Base-by-base conservation (phyloP, 2,113 vertebrate genomes). In the Rhinichthys klamathensis region DNA sequence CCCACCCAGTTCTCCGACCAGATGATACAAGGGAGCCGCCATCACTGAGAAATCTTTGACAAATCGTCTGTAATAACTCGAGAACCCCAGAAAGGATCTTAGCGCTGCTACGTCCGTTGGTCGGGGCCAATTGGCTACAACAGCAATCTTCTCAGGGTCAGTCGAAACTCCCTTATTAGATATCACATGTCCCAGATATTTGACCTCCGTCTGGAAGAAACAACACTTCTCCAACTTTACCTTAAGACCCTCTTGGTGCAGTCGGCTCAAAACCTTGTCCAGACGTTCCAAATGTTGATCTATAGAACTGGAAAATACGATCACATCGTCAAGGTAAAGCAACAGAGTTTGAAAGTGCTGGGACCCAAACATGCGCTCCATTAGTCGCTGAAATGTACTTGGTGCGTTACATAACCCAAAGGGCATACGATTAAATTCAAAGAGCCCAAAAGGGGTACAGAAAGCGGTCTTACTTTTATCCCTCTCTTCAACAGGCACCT, bases 171-270 rank as follows among this genome's bases (percentile, higher is more conserved):
- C 38, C 4, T 61, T 4, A 6, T 25, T 65, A 3, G 78, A 80
- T 18, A 80, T 80, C 8, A 80, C 60, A 46, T 65, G 60, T n/a
- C 78, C 58, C 56, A 80, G 4, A 6, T 80, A 80, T 4, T 35
- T 65, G 6, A 80, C 78, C 61, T 80, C 78, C 1, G 12, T n/a
- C 23, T 30, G 23, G n/a, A 65, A 80, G 2, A 49, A 61, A 44
- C 32, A 70, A 6, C 67, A 70, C 67, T 70, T 70, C 1, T 70
- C 67, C 2, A 70, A 1, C 18, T 70, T 70, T 2, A 70, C 67
- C 8, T 70, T 70, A 23, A 70, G 7, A 6, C 67, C 35, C 38
- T 70, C 67, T 70, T 70, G 32, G 7, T 38, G 18, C 6, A 41
- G 32, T 8, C 1, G 9, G 4, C 18, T 38, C 67, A 70, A 3